phyloP scores from a whole-genome alignment of 2,113 vertebrate species.

The Percopsis transmontana region DNA sequence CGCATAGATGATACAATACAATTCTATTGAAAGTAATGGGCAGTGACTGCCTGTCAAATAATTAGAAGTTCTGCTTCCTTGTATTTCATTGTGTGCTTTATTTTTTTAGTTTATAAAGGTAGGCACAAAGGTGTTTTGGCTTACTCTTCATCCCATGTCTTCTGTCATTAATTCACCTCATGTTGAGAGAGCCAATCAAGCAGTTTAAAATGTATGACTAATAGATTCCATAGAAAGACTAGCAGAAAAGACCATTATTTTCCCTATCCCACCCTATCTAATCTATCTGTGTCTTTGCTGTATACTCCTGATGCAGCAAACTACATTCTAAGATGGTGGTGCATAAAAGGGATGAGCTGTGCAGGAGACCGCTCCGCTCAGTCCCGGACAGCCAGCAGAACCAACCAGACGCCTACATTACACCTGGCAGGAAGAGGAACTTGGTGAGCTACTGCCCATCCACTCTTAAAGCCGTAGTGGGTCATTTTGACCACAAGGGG shows the following conservation, averaged over 20 bases:
- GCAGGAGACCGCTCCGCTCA: constrained; percentile 39
- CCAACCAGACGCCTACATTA: not conserved
- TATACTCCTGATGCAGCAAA: constrained; percentile 61
- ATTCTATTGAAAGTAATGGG: too few relatives aligned
- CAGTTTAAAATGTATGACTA: too few relatives aligned
- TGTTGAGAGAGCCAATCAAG: too few relatives aligned
- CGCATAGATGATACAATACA: too few relatives aligned
- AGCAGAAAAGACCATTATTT: not conserved
- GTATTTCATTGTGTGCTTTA: too few relatives aligned
- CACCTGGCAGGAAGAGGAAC: constrained; percentile 73
- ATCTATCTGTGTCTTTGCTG: not conserved
- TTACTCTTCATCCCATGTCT: too few relatives aligned
- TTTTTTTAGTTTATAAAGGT: too few relatives aligned
- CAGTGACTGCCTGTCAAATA: too few relatives aligned
- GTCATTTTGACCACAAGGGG: not conserved
- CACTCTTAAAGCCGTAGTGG: not conserved
- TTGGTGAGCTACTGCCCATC: constrained; percentile 46
- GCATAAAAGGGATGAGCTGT: constrained; percentile 56
- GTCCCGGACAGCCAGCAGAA: constrained; percentile 17
- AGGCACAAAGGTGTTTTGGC: too few relatives aligned
- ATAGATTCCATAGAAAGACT: too few relatives aligned
- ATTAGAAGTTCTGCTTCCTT: too few relatives aligned
- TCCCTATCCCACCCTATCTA: not conserved
- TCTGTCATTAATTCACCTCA: too few relatives aligned
- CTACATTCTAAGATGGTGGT: constrained; percentile 67